Evolutionary conservation across 1,140 invertebrate genomes (phyloP).

Genomic region (Druon quercuslanigerum): DNA sequence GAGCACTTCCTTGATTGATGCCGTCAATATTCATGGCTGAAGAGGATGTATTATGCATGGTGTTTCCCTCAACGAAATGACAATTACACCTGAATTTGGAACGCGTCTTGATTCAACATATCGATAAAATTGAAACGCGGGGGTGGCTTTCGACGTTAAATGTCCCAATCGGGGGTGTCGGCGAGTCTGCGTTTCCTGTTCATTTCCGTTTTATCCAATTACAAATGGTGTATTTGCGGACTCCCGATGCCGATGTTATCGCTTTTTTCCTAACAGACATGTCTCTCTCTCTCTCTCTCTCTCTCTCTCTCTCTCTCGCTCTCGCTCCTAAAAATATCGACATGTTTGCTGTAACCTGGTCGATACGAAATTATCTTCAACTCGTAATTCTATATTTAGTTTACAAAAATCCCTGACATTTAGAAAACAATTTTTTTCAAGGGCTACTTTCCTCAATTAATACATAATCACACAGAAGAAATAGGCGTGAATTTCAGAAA

Average conservation of each 20-base stretch:
- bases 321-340: background rate
- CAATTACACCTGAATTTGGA: slow-evolving; percentile 14
- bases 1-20: slow-evolving; percentile 21
- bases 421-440: background rate
- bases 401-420: slow-evolving; percentile 12
- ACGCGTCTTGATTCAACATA: background rate
- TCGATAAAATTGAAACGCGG: slow-evolving; percentile 11
- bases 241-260: slow-evolving; percentile 1
- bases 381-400: background rate
- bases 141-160: slow-evolving; percentile 21
- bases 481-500: no score
- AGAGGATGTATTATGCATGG: slow-evolving; percentile 6
- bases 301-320: no score
- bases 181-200: slow-evolving; percentile 13
- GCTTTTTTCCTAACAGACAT: background rate
- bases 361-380: background rate
- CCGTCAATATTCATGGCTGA: slow-evolving; percentile 7
- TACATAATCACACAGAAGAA: no score
- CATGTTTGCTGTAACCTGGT: background rate
- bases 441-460: background rate
- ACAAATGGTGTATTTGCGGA: background rate
- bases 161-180: slow-evolving; percentile 2
- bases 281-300: background rate
- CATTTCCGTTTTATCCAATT: slow-evolving; percentile 29
- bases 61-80: slow-evolving; percentile 12